These are phyloP conservation scores for Axinella damicornis DNA, from an alignment of 37 sponge, comb jelly and placozoan genomes.

Conservation along the genomic window DNA sequence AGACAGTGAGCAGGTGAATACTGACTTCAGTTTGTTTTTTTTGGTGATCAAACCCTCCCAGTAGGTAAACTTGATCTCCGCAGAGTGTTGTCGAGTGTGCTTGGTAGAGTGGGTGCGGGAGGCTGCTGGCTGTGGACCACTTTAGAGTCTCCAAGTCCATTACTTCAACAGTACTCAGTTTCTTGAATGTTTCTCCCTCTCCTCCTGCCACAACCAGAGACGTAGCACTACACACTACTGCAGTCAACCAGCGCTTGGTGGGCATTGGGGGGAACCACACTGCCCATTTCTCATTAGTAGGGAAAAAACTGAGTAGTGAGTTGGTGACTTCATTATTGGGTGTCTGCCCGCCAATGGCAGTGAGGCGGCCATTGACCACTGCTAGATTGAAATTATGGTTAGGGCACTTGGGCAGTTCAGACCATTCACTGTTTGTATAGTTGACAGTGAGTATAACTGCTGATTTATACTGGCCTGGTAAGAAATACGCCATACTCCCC, in stretches of 20 bases:
- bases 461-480: neutral
- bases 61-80: neutral
- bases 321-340: neutral
- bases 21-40: neutral
- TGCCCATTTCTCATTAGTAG: too few species aligned
- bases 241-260: neutral
- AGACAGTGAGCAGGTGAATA: neutral
- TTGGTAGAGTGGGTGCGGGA: neutral
- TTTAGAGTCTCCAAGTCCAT: neutral
- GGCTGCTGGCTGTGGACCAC: neutral
- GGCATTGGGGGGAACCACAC: neutral
- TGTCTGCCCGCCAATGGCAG: constrained; percentile 6
- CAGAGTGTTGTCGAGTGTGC: neutral
- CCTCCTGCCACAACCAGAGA: neutral
- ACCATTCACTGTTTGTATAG: neutral
- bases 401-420: neutral
- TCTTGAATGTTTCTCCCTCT: neutral
- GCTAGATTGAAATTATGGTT: neutral
- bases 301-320: neutral
- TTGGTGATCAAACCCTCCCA: neutral
- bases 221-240: neutral
- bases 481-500: neutral
- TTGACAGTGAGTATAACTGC: neutral
- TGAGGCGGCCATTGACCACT: neutral
- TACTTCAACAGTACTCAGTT: neutral